Percentiles rank a stretch among this genome's conserved stretches.
These are phyloP conservation scores for Dasyurus viverrinus DNA, from an alignment of 2,113 vertebrate species.

Conservation along the genomic window DNA sequence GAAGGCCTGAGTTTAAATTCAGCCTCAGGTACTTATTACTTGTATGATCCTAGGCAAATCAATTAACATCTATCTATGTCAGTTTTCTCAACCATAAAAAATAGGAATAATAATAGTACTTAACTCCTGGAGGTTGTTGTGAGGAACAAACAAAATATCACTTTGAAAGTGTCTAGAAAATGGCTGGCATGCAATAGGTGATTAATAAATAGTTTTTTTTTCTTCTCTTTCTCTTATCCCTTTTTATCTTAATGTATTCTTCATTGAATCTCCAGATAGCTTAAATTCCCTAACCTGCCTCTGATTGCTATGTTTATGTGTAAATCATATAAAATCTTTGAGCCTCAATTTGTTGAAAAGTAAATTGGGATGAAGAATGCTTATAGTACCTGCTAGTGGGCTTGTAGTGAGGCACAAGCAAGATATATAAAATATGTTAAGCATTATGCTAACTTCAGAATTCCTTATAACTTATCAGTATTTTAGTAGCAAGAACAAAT, in stretches of 20 bases:
- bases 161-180: background rate
- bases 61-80: background rate
- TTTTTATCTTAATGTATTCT: background rate
- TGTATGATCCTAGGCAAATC: background rate
- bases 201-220: background rate
- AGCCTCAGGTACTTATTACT: background rate
- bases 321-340: background rate
- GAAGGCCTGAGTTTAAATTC: background rate
- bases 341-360: background rate
- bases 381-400: background rate
- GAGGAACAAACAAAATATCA: background rate
- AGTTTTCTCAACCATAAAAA: background rate
- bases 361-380: background rate
- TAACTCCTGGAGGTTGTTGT: background rate
- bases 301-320: background rate
- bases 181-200: background rate
- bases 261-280: background rate
- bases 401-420: background rate
- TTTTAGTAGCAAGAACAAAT: background rate
- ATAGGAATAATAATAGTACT: background rate
- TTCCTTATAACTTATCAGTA: background rate
- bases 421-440: background rate
- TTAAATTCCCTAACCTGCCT: background rate
- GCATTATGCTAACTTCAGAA: background rate
- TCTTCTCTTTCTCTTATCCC: background rate